Evolutionary conservation across 2,888 invertebrate species (phyloP).

Genomic region (Hydrotaea cyrtoneurina): DNA sequence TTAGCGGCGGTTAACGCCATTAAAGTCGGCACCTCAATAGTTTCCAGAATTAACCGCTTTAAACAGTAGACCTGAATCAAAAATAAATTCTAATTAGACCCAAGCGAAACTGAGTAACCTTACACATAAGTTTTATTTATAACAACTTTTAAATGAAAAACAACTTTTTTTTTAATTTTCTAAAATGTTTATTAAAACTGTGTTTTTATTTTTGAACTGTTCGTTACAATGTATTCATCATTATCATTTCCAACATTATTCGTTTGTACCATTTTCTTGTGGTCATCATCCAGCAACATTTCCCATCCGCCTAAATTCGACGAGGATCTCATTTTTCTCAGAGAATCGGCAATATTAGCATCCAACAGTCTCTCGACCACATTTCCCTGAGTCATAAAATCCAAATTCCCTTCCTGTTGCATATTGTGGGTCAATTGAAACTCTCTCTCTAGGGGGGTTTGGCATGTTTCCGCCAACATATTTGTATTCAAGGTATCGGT

Average conservation of each 20-base stretch:
- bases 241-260: slow-evolving; percentile 14
- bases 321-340: slow-evolving; percentile 73
- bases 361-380: slow-evolving; percentile 78
- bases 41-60: too few relatives aligned
- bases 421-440: not conserved
- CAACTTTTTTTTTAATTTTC: not conserved
- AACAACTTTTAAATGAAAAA: too few relatives aligned
- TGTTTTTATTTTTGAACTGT: not conserved
- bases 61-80: too few relatives aligned
- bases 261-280: slow-evolving; percentile 73
- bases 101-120: too few relatives aligned
- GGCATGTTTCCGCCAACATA: not conserved
- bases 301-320: slow-evolving; percentile 68
- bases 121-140: too few relatives aligned
- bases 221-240: slow-evolving; percentile 50
- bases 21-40: too few relatives aligned
- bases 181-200: not conserved
- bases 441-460: slow-evolving; percentile 9
- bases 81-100: too few relatives aligned
- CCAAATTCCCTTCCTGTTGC: not conserved
- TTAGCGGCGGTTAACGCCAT: too few relatives aligned
- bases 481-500: slow-evolving; percentile 69
- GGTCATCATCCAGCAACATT: slow-evolving; percentile 74
- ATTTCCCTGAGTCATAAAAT: slow-evolving; percentile 64
- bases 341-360: slow-evolving; percentile 76